Percentiles rank a stretch among this genome's conserved stretches.
Evolutionary conservation across 2,888 invertebrate species (phyloP).

Genomic region (Dyspetes luteomarginatus): DNA sequence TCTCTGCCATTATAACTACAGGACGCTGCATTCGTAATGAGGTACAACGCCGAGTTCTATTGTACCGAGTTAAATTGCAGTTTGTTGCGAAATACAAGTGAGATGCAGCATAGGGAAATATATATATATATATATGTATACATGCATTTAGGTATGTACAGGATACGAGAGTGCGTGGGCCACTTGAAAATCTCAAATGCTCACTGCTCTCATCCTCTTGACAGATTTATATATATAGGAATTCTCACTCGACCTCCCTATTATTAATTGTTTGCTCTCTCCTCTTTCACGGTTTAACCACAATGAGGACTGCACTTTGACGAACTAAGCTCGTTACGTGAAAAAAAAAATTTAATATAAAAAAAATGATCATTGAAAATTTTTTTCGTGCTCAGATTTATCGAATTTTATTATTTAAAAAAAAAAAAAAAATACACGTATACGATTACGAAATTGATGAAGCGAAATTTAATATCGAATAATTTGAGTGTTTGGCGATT

Average conservation of each 20-base stretch:
- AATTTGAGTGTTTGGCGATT: too few species aligned
- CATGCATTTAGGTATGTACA: constrained; percentile 3
- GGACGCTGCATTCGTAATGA: constrained; percentile 57
- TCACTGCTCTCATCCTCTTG: neutral
- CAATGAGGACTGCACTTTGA: constrained; percentile 6
- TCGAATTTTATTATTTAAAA: neutral
- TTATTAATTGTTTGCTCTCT: constrained; percentile 20
- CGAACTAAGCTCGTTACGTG: constrained; percentile 20
- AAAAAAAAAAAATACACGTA: neutral
- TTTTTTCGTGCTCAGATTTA: neutral
- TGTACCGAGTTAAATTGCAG: constrained; percentile 66
- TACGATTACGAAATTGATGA: neutral
- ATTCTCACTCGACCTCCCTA: neutral
- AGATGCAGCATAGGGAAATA: neutral
- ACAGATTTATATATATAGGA: too few species aligned
- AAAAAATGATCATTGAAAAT: neutral
- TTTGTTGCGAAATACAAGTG: constrained; percentile 46
- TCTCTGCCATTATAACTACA: constrained; percentile 41
- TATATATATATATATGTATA: neutral
- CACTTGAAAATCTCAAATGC: constrained; percentile 60
- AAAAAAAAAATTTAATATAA: neutral
- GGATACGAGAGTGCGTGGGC: constrained; percentile 8
- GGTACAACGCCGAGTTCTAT: constrained; percentile 50
- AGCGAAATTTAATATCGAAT: neutral
- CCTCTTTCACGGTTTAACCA: neutral